Evolutionary conservation across 2,888 invertebrate genomes (phyloP).

Genomic region (Sialis lutaria): DNA sequence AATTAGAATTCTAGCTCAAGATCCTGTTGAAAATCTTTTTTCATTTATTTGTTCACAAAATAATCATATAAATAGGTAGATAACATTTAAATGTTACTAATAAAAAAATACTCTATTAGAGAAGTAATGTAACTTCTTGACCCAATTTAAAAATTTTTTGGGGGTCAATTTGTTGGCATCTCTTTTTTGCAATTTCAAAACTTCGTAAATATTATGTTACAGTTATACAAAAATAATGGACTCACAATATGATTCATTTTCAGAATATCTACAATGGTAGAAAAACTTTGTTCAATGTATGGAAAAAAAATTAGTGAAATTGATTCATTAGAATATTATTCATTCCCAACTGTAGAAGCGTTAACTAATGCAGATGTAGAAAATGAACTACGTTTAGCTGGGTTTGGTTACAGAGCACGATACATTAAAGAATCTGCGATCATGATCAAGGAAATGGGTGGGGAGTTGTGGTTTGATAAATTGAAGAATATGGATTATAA

Average conservation of each 20-base stretch:
- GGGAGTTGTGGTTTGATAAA: conserved; percentile 50
- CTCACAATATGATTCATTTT: background rate
- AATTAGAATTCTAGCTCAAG: conserved; percentile 80
- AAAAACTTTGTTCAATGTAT: conserved; percentile 67
- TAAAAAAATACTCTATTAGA: background rate
- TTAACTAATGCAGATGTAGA: conserved; percentile 48
- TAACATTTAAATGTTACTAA: background rate
- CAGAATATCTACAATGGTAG: conserved; percentile 82
- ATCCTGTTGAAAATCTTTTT: conserved; percentile 83
- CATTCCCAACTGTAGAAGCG: conserved; percentile 62
- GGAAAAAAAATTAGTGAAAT: conserved; percentile 56
- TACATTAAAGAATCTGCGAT: conserved; percentile 64
- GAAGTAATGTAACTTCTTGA: too few relatives aligned
- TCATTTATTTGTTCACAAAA: conserved; percentile 96
- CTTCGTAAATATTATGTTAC: background rate
- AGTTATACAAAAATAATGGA: background rate
- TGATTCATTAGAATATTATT: conserved; percentile 45
- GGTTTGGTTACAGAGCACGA: conserved; percentile 78
- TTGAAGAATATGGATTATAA: conserved; percentile 51
- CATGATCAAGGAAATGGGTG: conserved; percentile 49
- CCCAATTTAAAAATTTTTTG: too few relatives aligned
- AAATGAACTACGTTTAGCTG: conserved; percentile 46
- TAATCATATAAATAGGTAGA: conserved; percentile 76
- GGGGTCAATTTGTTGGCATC: too few relatives aligned
- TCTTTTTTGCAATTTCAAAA: background rate